phyloP scores from a whole-genome alignment of 2,797 vertebrate species.

The Rachycentron canadum region DNA sequence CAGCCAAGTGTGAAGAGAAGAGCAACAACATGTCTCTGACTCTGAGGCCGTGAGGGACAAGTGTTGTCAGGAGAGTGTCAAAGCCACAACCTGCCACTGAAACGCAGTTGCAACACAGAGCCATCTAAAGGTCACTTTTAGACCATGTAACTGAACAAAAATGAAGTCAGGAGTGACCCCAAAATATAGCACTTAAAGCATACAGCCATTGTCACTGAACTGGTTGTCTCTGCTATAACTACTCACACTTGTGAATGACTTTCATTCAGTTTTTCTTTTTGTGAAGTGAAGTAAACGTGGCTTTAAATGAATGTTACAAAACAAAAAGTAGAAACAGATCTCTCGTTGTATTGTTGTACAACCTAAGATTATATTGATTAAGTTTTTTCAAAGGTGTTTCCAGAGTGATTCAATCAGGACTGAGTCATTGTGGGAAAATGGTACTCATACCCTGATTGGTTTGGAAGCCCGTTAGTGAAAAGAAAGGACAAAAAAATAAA shows the following conservation, averaged over 20 bases:
- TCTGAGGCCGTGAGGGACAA: neutral
- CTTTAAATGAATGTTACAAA: neutral
- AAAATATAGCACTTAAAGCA: conserved; percentile 55
- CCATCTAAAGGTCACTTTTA: conserved; percentile 26
- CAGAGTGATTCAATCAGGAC: neutral
- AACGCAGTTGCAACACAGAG: conserved; percentile 14
- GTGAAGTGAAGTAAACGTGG: neutral
- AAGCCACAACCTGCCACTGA: conserved; percentile 42
- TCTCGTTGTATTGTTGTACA: too few relatives aligned
- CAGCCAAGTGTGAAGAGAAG: conserved; percentile 59
- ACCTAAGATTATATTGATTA: neutral
- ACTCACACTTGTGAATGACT: neutral
- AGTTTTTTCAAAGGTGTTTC: neutral
- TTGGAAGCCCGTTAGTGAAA: neutral
- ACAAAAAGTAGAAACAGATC: neutral
- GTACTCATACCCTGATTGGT: neutral
- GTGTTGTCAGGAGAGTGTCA: conserved; percentile 21
- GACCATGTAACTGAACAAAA: conserved; percentile 26
- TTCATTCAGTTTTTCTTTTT: neutral
- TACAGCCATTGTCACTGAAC: neutral
- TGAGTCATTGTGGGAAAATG: neutral
- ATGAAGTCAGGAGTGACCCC: conserved; percentile 28
- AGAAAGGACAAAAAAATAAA: neutral
- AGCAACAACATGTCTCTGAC: conserved; percentile 41
- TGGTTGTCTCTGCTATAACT: neutral